These are phyloP conservation scores for Herminia tarsipennalis DNA, from an alignment of 2,888 invertebrate species.

Conservation along the genomic window DNA sequence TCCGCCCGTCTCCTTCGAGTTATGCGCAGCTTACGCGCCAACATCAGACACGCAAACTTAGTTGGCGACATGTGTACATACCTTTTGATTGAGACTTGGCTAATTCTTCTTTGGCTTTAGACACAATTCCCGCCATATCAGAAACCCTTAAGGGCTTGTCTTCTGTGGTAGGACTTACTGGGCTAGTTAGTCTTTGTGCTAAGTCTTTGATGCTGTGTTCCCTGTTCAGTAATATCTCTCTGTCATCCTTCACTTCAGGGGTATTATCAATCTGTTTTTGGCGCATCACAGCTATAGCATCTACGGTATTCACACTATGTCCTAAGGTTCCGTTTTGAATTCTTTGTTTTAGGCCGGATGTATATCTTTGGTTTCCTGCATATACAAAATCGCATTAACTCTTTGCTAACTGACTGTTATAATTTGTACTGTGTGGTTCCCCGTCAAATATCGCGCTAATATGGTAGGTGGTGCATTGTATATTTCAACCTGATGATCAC, in stretches of 20 bases:
- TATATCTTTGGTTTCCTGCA: slow-evolving; percentile 85
- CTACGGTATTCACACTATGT: slow-evolving; percentile 80
- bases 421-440: not conserved
- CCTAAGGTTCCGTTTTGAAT: slow-evolving; percentile 86
- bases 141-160: slow-evolving; percentile 89
- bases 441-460: not conserved
- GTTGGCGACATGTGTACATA: no score
- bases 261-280: slow-evolving; percentile 86
- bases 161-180: slow-evolving; percentile 84
- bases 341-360: slow-evolving; percentile 85
- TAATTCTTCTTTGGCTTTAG: slow-evolving; percentile 96
- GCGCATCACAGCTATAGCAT: slow-evolving; percentile 68
- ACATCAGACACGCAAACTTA: no score
- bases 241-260: slow-evolving; percentile 84
- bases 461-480: no score
- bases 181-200: slow-evolving; percentile 93
- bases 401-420: not conserved
- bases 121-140: slow-evolving; percentile 95
- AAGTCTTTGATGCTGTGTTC: slow-evolving; percentile 96
- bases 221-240: slow-evolving; percentile 89
- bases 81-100: slow-evolving; percentile 94
- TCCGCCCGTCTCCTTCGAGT: no score
- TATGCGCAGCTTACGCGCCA: no score
- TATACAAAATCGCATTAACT: slow-evolving; percentile 18
- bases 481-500: no score